Evolutionary conservation across 2,113 vertebrate genomes (phyloP).

Genomic region (Balaenoptera acutorostrata): DNA sequence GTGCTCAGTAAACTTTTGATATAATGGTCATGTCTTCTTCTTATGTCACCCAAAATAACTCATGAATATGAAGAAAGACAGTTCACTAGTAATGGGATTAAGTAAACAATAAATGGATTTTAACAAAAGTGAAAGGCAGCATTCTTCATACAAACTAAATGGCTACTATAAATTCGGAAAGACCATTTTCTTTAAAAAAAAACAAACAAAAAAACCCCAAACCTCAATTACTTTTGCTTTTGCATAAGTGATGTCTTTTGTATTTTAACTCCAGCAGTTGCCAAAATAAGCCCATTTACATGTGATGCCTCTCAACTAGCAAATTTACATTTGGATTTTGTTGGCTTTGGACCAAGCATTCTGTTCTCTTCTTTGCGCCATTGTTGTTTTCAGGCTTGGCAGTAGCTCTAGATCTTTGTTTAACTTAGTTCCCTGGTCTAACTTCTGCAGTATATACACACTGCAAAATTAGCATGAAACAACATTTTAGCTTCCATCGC

Average conservation of each 20-base stretch:
- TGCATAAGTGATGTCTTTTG: constrained; percentile 70
- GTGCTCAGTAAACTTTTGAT: constrained; percentile 22
- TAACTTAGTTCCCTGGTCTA: constrained; percentile 69
- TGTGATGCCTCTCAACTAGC: constrained; percentile 69
- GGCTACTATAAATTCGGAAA: constrained; percentile 45
- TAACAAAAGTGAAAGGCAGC: constrained; percentile 49
- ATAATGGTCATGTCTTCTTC: constrained; percentile 5
- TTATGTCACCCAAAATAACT: constrained; percentile 50
- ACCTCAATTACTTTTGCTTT: constrained; percentile 67
- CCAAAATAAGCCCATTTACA: constrained; percentile 82
- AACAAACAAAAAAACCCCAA: neutral
- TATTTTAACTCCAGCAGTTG: constrained; percentile 71
- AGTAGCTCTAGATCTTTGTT: constrained; percentile 71
- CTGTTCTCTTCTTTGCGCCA: constrained; percentile 70
- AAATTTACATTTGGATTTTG: constrained; percentile 79
- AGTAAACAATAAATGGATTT: constrained; percentile 58
- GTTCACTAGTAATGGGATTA: constrained; percentile 41
- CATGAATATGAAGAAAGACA: constrained; percentile 50
- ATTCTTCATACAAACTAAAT: constrained; percentile 55
- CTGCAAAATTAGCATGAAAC: constrained; percentile 50
- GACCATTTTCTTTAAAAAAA: constrained; percentile 33
- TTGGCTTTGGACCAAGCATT: constrained; percentile 73
- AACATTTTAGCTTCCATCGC: constrained; percentile 36
- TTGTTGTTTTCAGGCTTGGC: constrained; percentile 76
- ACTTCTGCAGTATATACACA: constrained; percentile 47